A percentile compares a stretch with the other conserved stretches of the same genome.
These are phyloP conservation scores for Sebastes ruberrimus DNA, from an alignment of 2,797 vertebrate genomes.

Conservation along the genomic window DNA sequence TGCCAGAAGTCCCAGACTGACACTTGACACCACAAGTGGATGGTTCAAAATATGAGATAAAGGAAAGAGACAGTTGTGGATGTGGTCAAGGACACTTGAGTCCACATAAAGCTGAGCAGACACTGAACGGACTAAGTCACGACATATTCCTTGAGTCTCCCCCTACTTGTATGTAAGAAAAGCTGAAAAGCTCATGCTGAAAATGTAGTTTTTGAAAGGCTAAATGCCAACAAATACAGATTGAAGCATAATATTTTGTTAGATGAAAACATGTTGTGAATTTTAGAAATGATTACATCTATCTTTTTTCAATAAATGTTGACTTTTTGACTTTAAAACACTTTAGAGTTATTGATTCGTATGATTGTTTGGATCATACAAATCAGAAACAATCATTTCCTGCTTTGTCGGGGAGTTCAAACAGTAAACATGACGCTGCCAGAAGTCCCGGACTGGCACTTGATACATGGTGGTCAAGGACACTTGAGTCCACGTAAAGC, in stretches of 20 bases:
- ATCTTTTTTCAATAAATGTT: no score
- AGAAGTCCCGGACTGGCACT: not conserved
- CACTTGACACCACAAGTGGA: not conserved
- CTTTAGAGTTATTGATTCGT: no score
- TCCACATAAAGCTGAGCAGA: not conserved
- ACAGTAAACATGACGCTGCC: not conserved
- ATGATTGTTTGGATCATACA: no score
- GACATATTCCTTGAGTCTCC: no score
- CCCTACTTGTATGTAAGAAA: no score
- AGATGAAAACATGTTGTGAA: no score
- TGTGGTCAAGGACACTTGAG: not conserved
- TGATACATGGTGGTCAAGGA: not conserved
- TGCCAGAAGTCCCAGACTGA: not conserved
- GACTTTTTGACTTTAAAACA: no score
- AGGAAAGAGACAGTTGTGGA: no score
- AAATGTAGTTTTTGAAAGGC: no score
- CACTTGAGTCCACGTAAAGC: not conserved
- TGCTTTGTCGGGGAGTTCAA: not conserved
- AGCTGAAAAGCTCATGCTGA: no score
- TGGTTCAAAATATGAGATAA: not conserved
- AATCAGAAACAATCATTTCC: conserved; percentile 14
- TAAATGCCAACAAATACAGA: no score
- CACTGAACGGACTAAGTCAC: not conserved
- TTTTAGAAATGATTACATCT: not conserved
- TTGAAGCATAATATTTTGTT: no score